Evolutionary conservation across 2,113 vertebrate species (phyloP).

Genomic region (Chaenocephalus aceratus): DNA sequence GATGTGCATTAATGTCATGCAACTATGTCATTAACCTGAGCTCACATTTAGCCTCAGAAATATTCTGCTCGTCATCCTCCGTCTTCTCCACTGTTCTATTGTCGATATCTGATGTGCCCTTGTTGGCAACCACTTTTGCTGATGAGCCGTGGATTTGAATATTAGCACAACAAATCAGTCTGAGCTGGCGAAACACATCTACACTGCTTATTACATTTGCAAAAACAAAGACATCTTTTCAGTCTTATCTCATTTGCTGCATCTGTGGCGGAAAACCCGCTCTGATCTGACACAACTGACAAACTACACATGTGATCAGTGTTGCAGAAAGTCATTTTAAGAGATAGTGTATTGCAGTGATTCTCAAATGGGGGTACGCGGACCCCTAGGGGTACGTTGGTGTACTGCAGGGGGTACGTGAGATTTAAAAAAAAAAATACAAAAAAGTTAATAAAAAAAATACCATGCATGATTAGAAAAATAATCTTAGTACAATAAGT

Average conservation of each 20-base stretch:
- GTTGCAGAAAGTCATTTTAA: conserved; percentile 10
- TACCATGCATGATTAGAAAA: too few species aligned
- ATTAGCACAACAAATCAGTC: conserved; percentile 6
- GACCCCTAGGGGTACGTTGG: too few species aligned
- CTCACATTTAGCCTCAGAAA: neutral
- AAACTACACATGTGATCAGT: conserved; percentile 33
- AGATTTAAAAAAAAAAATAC: too few species aligned
- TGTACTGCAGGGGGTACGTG: too few species aligned
- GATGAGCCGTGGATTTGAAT: neutral
- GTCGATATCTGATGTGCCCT: neutral
- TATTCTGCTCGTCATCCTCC: neutral
- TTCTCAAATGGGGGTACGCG: too few species aligned
- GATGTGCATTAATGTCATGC: neutral
- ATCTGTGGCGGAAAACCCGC: conserved; percentile 19
- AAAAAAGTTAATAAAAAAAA: too few species aligned
- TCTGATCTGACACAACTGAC: conserved; percentile 31
- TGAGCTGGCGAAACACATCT: conserved; percentile 5
- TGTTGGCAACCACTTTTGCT: conserved; percentile 8
- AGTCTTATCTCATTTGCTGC: conserved; percentile 21
- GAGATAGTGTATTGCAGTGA: too few species aligned
- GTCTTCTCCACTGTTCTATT: neutral
- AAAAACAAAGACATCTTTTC: conserved; percentile 23
- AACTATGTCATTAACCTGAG: neutral
- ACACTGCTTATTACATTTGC: conserved; percentile 36
- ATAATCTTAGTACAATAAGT: too few species aligned